These are phyloP conservation scores for Oconnorella tubifera DNA, from an alignment of 2,888 invertebrate genomes.

Conservation along the genomic window DNA sequence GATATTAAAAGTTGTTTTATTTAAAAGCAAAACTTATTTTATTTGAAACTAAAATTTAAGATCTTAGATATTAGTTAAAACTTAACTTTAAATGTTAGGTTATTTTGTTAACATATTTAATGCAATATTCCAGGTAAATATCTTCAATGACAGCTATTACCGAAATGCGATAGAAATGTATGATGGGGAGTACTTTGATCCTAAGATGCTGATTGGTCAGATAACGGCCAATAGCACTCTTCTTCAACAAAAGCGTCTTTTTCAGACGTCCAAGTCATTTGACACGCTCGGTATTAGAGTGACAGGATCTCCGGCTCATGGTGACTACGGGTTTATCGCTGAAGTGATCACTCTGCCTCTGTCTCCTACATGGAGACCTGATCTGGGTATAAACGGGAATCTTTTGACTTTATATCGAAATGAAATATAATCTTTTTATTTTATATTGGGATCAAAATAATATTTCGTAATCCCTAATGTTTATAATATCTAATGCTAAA, in stretches of 20 bases:
- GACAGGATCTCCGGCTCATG: constrained; percentile 90
- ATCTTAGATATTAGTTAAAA: too few relatives aligned
- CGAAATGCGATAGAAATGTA: constrained; percentile 79
- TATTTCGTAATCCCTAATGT: too few relatives aligned
- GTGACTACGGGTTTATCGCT: constrained; percentile 88
- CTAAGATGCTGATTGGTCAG: constrained; percentile 55
- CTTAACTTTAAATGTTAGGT: too few relatives aligned
- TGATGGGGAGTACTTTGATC: constrained; percentile 83
- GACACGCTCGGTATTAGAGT: constrained; percentile 73
- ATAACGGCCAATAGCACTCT: constrained; percentile 42
- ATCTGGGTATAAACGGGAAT: constrained; percentile 23
- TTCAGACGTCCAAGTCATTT: constrained; percentile 11
- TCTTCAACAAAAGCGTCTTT: constrained; percentile 29
- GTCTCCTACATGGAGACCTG: constrained; percentile 32
- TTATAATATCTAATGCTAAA: too few relatives aligned
- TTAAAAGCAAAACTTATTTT: too few relatives aligned
- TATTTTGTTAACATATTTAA: too few relatives aligned
- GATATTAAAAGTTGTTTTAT: too few relatives aligned
- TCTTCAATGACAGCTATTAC: constrained; percentile 57
- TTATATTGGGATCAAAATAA: too few relatives aligned
- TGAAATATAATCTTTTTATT: too few relatives aligned
- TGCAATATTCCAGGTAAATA: constrained; percentile 44
- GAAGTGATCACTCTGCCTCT: constrained; percentile 87
- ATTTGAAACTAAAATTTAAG: too few relatives aligned
- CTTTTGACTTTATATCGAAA: too few relatives aligned